Evolutionary conservation across 2,113 vertebrate genomes (phyloP).

Genomic region (Ahaetulla prasina): DNA sequence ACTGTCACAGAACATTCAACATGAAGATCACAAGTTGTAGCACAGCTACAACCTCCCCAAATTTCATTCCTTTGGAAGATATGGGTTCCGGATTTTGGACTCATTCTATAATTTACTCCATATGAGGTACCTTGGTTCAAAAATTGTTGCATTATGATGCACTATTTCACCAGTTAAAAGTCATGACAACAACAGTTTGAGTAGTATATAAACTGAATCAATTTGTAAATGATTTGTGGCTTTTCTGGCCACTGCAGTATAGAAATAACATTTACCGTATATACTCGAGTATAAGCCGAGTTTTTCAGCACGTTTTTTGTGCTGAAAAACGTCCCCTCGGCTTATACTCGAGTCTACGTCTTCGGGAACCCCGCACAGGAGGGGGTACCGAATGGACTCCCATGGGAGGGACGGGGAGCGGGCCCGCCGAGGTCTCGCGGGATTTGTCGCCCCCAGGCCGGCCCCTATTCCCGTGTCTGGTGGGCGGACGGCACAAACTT

Average conservation of each 20-base stretch:
- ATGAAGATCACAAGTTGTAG: neutral
- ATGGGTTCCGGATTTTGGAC: neutral
- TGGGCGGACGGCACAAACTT: no score
- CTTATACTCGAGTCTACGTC: no score
- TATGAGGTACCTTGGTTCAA: neutral
- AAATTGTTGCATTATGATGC: neutral
- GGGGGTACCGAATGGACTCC: no score
- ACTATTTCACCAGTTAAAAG: neutral
- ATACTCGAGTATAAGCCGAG: no score
- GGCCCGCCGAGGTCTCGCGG: no score
- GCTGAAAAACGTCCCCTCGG: no score
- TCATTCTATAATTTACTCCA: neutral
- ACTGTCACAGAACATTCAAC: neutral
- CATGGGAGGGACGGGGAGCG: no score
- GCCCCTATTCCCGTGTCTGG: no score
- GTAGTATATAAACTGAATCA: neutral
- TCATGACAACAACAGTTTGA: neutral
- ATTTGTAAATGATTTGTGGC: neutral
- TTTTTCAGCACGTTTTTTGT: no score
- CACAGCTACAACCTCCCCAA: neutral
- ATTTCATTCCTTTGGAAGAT: neutral
- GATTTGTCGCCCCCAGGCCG: no score
- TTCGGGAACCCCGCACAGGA: no score
- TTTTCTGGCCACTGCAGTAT: neutral
- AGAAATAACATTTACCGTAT: neutral